Base-by-base conservation (phyloP, 2,113 vertebrate genomes). In the Cephalopholis sonnerati region DNA sequence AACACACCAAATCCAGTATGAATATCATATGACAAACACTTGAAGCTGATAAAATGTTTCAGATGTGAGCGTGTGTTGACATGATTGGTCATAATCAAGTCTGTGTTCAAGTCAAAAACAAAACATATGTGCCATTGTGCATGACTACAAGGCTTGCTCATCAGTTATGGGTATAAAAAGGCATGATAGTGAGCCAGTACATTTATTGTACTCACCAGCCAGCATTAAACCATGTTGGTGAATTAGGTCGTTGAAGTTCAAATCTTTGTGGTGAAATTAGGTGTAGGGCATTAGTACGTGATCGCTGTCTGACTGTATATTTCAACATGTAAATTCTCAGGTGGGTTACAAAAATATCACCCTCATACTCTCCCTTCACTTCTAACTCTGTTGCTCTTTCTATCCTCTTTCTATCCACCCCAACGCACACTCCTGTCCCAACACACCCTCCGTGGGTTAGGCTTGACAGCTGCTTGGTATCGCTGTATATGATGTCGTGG, bases 401-500 rank as follows among this genome's bases (percentile, higher is more conserved):
- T 32, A 48, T 9, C 44, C 22, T 62, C 20, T 39, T 81, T 69
- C 63, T 65, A 63, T 68, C 46, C 46, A 24, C n/a, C 65, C 29
- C 2, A 3, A 61, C 50, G 59, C 75, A 71, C 71, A 68, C 71
- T 61, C 54, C 51, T n/a, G 44, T 55, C 46, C 72, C 48, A 62
- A 29, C 69, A 51, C 82, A 36, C 67, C 55, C 61, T 70, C 41
- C n/a, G 29, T 76, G 80, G 53, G 69, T 84, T 74, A n/a, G 25
- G 65, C 27, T 86, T 90, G 92, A 93, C 91, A 89, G 90, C 87
- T 82, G 79, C 78, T 82, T 58, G 41, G 73, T 77, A 16, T 67
- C 11, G 51, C 68, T 76, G 83, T 51, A 39, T 68, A 3, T 84
- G 82, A 86, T 82, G 83, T 70, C 79, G 77, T 17, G 55, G 78